Evolutionary conservation across 2,888 invertebrate species (phyloP).

Genomic region (Monochamus alternatus): DNA sequence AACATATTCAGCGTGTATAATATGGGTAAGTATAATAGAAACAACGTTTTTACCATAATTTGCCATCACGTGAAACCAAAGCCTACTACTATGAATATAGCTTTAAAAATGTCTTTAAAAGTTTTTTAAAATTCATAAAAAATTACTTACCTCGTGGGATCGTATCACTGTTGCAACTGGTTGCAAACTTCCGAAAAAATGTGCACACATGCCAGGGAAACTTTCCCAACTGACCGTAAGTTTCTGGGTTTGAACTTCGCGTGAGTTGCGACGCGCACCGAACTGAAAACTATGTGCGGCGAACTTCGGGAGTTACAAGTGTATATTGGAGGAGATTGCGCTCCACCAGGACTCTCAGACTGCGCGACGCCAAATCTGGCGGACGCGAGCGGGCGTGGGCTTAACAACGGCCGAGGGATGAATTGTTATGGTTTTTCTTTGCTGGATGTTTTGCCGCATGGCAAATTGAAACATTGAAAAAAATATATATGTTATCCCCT

Average conservation of each 20-base stretch:
- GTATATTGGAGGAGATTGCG: conserved; percentile 45
- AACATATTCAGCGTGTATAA: too few relatives aligned
- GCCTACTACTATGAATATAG: too few relatives aligned
- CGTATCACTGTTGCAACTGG: background rate
- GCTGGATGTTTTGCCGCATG: too few relatives aligned
- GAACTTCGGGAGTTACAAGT: conserved; percentile 47
- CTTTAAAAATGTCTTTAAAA: background rate
- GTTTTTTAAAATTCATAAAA: background rate
- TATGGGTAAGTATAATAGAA: too few relatives aligned
- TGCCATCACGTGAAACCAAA: background rate
- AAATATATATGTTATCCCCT: too few relatives aligned
- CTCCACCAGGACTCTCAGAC: conserved; percentile 40
- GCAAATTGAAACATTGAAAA: too few relatives aligned
- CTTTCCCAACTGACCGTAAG: conserved; percentile 25
- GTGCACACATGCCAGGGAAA: conserved; percentile 32
- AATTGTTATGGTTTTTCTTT: conserved; percentile 24
- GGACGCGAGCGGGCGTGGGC: conserved; percentile 43
- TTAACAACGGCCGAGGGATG: conserved; percentile 33
- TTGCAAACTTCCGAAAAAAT: conserved; percentile 3
- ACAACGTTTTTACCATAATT: conserved; percentile 2
- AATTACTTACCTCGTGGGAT: background rate
- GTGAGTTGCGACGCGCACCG: conserved; percentile 36
- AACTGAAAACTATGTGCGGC: conserved; percentile 32
- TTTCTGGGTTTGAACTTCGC: conserved; percentile 8
- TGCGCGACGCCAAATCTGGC: conserved; percentile 46